Conservation (phyloP, 2,888 invertebrate species). For the Epinotia bilunana region DNA sequence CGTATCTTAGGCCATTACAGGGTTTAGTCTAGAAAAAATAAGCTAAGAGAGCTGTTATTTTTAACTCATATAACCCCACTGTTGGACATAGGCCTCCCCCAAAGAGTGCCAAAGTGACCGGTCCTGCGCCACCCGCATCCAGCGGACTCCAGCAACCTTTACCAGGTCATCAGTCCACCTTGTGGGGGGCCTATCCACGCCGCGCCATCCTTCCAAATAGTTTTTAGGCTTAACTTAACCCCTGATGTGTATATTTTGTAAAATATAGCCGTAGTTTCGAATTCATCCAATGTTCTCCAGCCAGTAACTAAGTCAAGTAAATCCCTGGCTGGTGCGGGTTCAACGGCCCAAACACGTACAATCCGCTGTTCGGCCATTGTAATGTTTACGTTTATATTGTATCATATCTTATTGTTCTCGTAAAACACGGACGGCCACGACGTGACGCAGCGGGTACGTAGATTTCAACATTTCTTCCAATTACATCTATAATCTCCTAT, state of each 20-base stretch:
- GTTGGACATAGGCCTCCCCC: too few species aligned
- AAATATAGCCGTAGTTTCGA: neutral
- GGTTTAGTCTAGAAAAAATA: too few species aligned
- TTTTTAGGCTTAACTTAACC: neutral
- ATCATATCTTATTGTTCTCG: conserved; percentile 42
- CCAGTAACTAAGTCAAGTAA: neutral
- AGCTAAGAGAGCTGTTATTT: too few species aligned
- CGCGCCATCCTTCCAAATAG: too few species aligned
- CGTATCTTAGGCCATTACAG: too few species aligned
- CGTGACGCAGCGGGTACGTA: conserved; percentile 39
- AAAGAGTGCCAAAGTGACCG: too few species aligned
- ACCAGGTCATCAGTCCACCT: too few species aligned
- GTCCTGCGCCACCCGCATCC: too few species aligned
- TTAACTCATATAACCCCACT: too few species aligned
- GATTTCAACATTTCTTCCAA: conserved; percentile 16
- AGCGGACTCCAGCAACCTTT: too few species aligned
- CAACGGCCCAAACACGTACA: conserved; percentile 25
- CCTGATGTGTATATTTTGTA: neutral
- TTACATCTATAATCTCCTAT: neutral
- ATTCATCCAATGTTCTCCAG: neutral
- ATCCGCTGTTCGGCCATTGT: conserved; percentile 34
- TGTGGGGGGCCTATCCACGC: too few species aligned
- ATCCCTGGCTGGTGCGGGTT: conserved; percentile 13
- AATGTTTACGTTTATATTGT: conserved; percentile 43
- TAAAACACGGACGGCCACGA: conserved; percentile 38